Evolutionary conservation across 2,888 invertebrate species (phyloP).

Genomic region (Esperia sulphurella): DNA sequence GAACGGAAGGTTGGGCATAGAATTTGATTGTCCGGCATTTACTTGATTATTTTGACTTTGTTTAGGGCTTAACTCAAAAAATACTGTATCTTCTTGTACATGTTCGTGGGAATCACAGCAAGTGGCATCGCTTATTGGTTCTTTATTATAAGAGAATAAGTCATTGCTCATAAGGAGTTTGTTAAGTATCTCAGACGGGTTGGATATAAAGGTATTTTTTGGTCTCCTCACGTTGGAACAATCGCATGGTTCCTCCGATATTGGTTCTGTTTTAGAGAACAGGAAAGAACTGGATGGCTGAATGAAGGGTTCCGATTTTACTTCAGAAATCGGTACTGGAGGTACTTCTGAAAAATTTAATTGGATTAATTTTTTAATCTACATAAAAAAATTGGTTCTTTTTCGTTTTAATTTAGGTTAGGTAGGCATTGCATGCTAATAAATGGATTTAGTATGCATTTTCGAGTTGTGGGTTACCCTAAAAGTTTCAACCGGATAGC

Average conservation of each 20-base stretch:
- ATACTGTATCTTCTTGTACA: conserved; percentile 45
- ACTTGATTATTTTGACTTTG: conserved; percentile 14
- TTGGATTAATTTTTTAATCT: too few relatives aligned
- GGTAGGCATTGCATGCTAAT: too few relatives aligned
- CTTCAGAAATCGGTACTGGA: neutral
- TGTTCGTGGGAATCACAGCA: conserved; percentile 65
- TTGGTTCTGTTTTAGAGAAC: conserved; percentile 23
- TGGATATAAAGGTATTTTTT: conserved; percentile 31
- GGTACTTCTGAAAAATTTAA: neutral
- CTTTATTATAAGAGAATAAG: conserved; percentile 42
- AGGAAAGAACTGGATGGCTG: conserved; percentile 13
- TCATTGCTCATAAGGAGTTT: conserved; percentile 52
- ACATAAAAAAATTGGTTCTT: too few relatives aligned
- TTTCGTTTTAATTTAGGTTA: too few relatives aligned
- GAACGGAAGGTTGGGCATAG: conserved; percentile 32
- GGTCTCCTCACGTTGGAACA: conserved; percentile 39
- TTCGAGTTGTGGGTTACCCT: too few relatives aligned
- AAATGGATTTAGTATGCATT: too few relatives aligned
- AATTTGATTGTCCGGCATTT: conserved; percentile 9
- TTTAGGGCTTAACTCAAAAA: conserved; percentile 47
- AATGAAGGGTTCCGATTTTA: conserved; percentile 8
- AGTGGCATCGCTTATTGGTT: conserved; percentile 36
- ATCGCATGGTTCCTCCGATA: conserved; percentile 42
- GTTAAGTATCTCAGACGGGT: conserved; percentile 46
- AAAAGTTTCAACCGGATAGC: too few relatives aligned